Conservation (phyloP, 2,113 vertebrate species). For the Saccopteryx leptura region DNA sequence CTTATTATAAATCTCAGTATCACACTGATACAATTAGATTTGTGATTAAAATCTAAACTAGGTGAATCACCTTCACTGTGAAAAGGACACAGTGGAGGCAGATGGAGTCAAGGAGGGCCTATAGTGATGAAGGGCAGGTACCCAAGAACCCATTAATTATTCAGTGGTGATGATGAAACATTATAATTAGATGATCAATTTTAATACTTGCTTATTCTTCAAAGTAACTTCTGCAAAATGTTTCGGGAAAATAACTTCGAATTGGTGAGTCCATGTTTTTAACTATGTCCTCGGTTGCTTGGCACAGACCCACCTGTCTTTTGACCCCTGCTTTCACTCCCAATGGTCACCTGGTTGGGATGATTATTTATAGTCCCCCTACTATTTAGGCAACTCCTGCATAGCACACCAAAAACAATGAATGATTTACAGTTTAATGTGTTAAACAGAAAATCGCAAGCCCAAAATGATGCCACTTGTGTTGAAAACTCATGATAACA, state of each 20-base stretch:
- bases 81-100: not conserved
- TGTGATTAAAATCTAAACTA: not conserved
- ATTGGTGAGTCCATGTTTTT: not conserved
- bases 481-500: not conserved
- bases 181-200: not conserved
- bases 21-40: not conserved
- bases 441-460: not conserved
- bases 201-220: not conserved
- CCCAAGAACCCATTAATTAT: not conserved
- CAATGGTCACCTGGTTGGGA: not conserved
- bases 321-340: not conserved
- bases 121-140: not conserved
- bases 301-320: not conserved
- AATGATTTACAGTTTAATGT: not conserved
- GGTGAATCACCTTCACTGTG: not conserved
- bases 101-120: not conserved
- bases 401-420: not conserved
- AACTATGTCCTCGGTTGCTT: not conserved
- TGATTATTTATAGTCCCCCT: not conserved
- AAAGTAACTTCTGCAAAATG: not conserved
- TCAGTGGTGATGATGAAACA: not conserved
- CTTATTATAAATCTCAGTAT: not conserved
- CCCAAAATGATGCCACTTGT: not conserved
- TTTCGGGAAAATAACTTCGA: not conserved
- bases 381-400: not conserved